Evolutionary conservation across 2,797 vertebrate species (phyloP), one percentile per base, ranked within the genome.

Genomic region (Sus cebifrons): DNA sequence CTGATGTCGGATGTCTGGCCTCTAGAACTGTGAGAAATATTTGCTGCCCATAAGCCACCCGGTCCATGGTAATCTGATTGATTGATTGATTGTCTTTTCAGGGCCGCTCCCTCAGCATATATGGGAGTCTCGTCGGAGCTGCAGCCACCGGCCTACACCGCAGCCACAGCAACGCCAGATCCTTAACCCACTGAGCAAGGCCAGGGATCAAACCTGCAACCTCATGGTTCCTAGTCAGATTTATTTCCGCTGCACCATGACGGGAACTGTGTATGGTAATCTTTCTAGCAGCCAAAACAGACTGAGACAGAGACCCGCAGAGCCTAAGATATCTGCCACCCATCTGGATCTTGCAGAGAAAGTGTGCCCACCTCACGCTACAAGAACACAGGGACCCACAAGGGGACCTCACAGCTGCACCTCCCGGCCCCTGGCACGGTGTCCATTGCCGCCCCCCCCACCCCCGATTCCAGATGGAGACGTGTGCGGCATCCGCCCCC

Each of bases 341-440:
- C 27, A 14, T 3, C 20, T 17, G 20, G 64, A 20, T 60, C 65
- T 54, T 27, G 9, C 27, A 32, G 65, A 64, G 74, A 6, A 3
- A 1, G 13, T 0, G 17, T 49, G 71, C 32, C 1, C 5, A 17
- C 21, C 44, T 32, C 17, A 16, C 58, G 21, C 17, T 12, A 0
- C 16, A 15, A 17, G 68, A 71, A 15, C 4, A 3, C 1, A 1
- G 70, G 60, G 65, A 18, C 75, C 16, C 3, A 5, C 1, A 8
- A 0, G 13, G 40, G 20, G 2, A 25, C 14, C n/a, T 54, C 86
- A 13, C 40, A 3, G 6, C 8, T 54, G 18, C 13, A 23, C 77
- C 15, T 5, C 27, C 0, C 0, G 67, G 29, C 27, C 36, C 56
- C 32, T 0, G 21, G 9, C n/a, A 21, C 1, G 60, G 36, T 15